A percentile compares a stretch with the other conserved stretches of the same genome.
Evolutionary conservation across 2,888 invertebrate genomes (phyloP).

Genomic region (Arge pagana): DNA sequence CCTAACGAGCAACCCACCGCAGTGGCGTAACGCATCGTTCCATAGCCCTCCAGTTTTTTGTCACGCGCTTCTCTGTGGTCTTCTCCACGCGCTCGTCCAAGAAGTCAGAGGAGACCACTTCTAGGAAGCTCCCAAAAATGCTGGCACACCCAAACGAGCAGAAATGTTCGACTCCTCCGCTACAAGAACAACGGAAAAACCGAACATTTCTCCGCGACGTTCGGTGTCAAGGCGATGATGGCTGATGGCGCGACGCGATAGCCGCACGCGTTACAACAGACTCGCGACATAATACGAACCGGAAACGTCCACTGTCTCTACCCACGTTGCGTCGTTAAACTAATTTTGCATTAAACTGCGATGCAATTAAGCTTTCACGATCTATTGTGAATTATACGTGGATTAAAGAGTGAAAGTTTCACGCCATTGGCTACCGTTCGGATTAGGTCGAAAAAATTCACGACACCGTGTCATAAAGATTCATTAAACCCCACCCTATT

Average conservation of each 20-base stretch:
- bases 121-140: too few species aligned
- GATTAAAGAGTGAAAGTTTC: conserved; percentile 28
- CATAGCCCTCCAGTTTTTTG: conserved; percentile 1
- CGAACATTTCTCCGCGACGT: too few species aligned
- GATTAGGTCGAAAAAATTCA: conserved; percentile 55
- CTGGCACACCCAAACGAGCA: too few species aligned
- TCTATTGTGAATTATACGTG: conserved; percentile 15
- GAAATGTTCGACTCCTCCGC: too few species aligned
- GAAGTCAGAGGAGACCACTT: too few species aligned
- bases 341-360: conserved; percentile 22
- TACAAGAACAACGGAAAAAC: too few species aligned
- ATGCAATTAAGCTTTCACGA: conserved; percentile 20
- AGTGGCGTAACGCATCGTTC: conserved; percentile 45
- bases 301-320: conserved; percentile 16
- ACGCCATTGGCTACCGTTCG: conserved; percentile 56
- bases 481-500: conserved; percentile 56
- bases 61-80: conserved; percentile 15
- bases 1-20: conserved; percentile 50
- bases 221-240: too few species aligned
- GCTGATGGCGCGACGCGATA: too few species aligned
- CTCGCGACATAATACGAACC: too few species aligned
- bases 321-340: conserved; percentile 22
- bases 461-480: conserved; percentile 58
- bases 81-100: too few species aligned
- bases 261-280: too few species aligned